Base-by-base conservation (phyloP, 2,113 vertebrate genomes). In the Menidia beryllina region DNA sequence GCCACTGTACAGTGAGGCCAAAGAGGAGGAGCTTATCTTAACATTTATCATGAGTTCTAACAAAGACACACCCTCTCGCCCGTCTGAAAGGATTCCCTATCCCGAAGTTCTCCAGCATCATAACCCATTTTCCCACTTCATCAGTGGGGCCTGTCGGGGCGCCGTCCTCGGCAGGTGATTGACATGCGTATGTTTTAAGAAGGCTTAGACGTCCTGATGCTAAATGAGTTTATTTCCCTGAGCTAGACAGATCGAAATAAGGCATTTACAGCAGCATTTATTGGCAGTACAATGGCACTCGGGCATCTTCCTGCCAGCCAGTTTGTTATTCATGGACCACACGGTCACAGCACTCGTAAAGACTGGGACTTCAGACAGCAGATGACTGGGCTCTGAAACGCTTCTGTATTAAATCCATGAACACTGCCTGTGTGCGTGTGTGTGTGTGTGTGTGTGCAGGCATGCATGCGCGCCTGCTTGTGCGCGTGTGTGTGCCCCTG, bases 221-320 rank as follows among this genome's bases (percentile, higher is more conserved):
- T 88, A 77, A n/a, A 87, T 84, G 57, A 85, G 76, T 88, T 89
- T 82, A 86, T 79, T 57, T 45, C 70, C 53, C 61, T 54, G 70
- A 75, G 72, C 69, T 76, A 90, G 84, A 76, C 49, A 70, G 63
- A 82, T 89, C 71, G 73, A 56, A 86, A 82, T 87, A 79, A 85
- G 61, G 65, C 58, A 77, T 84, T 86, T 69, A 82, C 65, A 47
- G 64, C n/a, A n/a, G n/a, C n/a, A n/a, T n/a, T 76, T 27, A 60
- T 74, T 84, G 81, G 81, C 51, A 83, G 74, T 56, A 74, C 76
- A 71, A 59, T 13, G 2, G 24, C 73, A 66, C 79, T 85, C 61
- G 50, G 62, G 65, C 66, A 26, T 65, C 62, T 60, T 59, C 55
- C 56, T 55, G 21, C 51, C 62, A 73, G 67, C 54, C 53, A 64